Conservation (phyloP, 2,797 vertebrate species). For the Spheniscus humboldti region DNA sequence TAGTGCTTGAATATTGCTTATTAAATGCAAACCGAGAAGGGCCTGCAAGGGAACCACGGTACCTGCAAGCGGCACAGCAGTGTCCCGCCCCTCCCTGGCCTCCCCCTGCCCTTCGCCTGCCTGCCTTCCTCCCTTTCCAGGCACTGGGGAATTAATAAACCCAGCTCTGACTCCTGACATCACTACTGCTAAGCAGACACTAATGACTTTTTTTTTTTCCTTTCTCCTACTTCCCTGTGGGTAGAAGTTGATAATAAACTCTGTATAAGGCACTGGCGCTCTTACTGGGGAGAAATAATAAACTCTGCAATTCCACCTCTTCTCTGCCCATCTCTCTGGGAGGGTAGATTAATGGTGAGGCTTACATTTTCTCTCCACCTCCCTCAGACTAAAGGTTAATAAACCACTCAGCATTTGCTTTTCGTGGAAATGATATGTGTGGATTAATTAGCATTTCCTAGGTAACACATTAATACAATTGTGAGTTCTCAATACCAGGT, state of each 20-base stretch:
- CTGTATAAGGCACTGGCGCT: background rate
- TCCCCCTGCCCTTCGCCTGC: background rate
- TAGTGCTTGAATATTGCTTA: background rate
- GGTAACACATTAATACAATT: background rate
- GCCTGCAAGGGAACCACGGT: background rate
- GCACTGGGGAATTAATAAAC: background rate
- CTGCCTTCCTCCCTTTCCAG: background rate
- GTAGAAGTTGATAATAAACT: slow-evolving; percentile 33
- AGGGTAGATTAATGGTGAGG: background rate
- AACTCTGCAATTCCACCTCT: slow-evolving; percentile 3
- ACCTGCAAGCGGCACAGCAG: background rate
- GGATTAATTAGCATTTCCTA: slow-evolving; percentile 45
- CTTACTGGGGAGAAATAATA: background rate
- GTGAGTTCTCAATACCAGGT: background rate
- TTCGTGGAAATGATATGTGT: background rate
- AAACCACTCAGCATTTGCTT: slow-evolving; percentile 2
- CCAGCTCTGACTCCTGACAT: background rate
- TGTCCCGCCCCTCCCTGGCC: background rate
- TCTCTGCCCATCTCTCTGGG: background rate
- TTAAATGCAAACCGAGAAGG: background rate
- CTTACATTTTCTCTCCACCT: background rate
- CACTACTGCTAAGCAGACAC: background rate
- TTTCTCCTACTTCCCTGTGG: background rate
- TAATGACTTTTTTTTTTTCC: background rate
- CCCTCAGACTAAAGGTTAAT: slow-evolving; percentile 16